Evolutionary conservation across 1,140 invertebrate species (phyloP).

Genomic region (Eciton burchellii): DNA sequence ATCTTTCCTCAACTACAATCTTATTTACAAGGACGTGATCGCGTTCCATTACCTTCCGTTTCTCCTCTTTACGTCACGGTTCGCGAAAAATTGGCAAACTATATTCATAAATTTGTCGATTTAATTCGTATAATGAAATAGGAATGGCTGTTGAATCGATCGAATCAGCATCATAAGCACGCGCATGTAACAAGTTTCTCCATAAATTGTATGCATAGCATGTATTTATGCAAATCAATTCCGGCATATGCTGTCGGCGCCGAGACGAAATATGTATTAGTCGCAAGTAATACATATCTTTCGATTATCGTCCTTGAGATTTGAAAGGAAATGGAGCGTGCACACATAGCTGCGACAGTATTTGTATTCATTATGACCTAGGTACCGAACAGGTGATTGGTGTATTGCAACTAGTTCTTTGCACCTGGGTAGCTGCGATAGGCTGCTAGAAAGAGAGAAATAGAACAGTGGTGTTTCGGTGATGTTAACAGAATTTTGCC

Average conservation of each 20-base stretch:
- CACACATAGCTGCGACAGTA: constrained; percentile 68
- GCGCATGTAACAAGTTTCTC: neutral
- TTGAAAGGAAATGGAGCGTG: constrained; percentile 70
- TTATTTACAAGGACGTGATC: constrained; percentile 81
- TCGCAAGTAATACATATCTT: neutral
- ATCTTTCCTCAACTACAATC: constrained; percentile 80
- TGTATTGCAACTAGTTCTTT: constrained; percentile 85
- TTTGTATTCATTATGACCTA: constrained; percentile 77
- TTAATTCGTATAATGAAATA: neutral
- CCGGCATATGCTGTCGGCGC: neutral
- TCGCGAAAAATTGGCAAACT: neutral
- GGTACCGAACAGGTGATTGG: constrained; percentile 83
- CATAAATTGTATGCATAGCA: neutral
- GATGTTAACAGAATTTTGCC: constrained; percentile 84
- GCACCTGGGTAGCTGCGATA: constrained; percentile 86
- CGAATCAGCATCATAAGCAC: constrained; percentile 9
- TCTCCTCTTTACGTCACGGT: constrained; percentile 3
- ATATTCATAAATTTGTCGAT: neutral
- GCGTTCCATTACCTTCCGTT: constrained; percentile 72
- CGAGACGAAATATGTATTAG: neutral
- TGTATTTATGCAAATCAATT: too few relatives aligned
- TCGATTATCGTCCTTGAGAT: constrained; percentile 22
- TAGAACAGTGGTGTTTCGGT: constrained; percentile 85
- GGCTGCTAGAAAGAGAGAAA: constrained; percentile 86
- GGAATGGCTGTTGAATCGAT: neutral